Evolutionary conservation across 2,113 vertebrate genomes (phyloP), one percentile per base, ranked within the genome.

Genomic region (Alaudala cheleensis): DNA sequence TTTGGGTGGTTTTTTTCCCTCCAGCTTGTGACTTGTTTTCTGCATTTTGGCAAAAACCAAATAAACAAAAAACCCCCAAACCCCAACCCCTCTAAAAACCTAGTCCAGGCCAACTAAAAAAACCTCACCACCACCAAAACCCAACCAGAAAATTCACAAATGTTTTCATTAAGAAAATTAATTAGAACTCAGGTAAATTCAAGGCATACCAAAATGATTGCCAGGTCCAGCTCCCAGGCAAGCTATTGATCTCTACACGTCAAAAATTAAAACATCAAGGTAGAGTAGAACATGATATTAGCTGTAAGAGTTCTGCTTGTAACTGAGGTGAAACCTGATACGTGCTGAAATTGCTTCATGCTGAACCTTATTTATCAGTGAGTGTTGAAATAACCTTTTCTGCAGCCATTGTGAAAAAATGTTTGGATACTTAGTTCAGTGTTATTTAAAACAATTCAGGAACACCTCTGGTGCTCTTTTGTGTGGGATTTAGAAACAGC

Each of bases 41-140:
- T 86, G 14, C 23, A 47, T 88, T 86, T 40, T 64, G 33, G 12
- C 9, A 47, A 47, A 67, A 53, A n/a, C 0, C 3, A 50, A 70
- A 44, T 6, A 11, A 28, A 50, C 7, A 16, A 42, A 47, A 44
- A 74, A 39, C 4, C 2, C 11, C 11, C 21, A 22, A n/a, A 22
- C 5, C 8, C 9, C 13, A 57, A 11, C 34, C 8, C 11, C 5
- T 7, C 12, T 17, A 45, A 45, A 72, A 22, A 12, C 8, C 6
- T 13, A 53, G 25, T 7, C 8, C 28, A 50, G 44, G 33, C 4
- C 5, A 42, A 19, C 17, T 47, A 6, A 58, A 42, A 21, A 47
- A 53, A 5, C 1, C 1, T 1, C 10, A 2, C 15, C 24, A 14
- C 8, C 7, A 29, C 12, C 33, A 29, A 25, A 81, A 53, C 29